A percentile compares a stretch with the other conserved stretches of the same genome.
phyloP scores from a whole-genome alignment of 2,113 vertebrate genomes.

The Macquaria ambigua region DNA sequence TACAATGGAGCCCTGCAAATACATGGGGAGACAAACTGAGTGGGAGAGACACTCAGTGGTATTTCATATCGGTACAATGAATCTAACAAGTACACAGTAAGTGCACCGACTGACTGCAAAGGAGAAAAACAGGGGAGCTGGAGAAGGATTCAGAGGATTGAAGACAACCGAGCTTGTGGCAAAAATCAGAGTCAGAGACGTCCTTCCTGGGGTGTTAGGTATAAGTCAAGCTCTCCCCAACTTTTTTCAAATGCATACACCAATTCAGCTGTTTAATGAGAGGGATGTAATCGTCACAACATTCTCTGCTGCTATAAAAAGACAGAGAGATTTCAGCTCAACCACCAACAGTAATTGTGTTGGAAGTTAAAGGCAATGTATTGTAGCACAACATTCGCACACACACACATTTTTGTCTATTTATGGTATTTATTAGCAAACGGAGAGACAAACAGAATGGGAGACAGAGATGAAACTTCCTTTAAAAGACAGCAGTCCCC shows the following conservation, averaged over 20 bases:
- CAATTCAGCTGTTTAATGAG: background rate
- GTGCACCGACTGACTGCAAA: background rate
- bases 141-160: background rate
- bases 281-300: background rate
- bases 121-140: background rate
- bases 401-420: background rate
- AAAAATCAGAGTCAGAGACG: background rate
- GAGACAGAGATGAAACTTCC: background rate
- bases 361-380: background rate
- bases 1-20: background rate
- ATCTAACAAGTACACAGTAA: background rate
- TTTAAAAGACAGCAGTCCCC: background rate
- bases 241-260: background rate
- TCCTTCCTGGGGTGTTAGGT: background rate
- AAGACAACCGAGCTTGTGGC: background rate
- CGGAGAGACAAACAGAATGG: background rate
- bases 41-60: background rate
- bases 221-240: background rate
- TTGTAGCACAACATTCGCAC: background rate
- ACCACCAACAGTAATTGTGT: background rate
- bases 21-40: background rate
- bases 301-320: background rate
- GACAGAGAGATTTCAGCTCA: background rate
- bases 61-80: background rate
- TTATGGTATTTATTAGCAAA: background rate